Base-by-base conservation (phyloP, 2,113 vertebrate species). In the Muntiacus reevesi region DNA sequence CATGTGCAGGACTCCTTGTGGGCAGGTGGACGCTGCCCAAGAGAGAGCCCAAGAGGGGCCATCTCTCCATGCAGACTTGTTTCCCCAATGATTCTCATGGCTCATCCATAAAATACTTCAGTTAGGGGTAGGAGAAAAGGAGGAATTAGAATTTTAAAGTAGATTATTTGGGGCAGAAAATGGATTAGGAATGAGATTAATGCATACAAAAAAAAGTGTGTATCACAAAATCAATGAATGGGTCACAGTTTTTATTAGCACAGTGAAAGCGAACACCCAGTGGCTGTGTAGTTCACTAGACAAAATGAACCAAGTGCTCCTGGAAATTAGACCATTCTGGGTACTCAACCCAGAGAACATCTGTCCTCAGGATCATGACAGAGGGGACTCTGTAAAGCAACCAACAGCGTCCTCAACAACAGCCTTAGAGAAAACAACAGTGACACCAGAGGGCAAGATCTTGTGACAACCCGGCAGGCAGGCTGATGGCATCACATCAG, bases 11-110 rank as follows among this genome's bases (percentile, higher is more conserved):
- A 25, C 47, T 16, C 33, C 30, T 86, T 6, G 0, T 1, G 6
- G 1, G 2, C 23, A 21, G n/a, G 6, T 19, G 3, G 10, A 3
- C 0, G 2, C 54, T 6, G 1, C 50, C 55, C 6, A 14, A 6
- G 5, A 11, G 9, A 10, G 15, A 47, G 43, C 60, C 81, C 36
- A 8, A 2, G 47, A 43, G 30, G 21, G 23, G 43, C 27, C 2
- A 8, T 47, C 78, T 47, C 74, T 4, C 7, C 36, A 10, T 0
- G 1, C 54, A 28, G n/a, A 36, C 67, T 14, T 17, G 5, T 59
- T 47, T 43, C 89, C 91, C 88, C 33, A 23, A 5, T 7, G 62
- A 47, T 33, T 84, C 6, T 16, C 57, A 0, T 4, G 15, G 7
- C 11, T 30, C 76, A 4, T 13, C 36, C 55, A 7, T 6, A 16